phyloP scores from a whole-genome alignment of 2,888 invertebrate genomes.

The Nesidiocoris tenuis region DNA sequence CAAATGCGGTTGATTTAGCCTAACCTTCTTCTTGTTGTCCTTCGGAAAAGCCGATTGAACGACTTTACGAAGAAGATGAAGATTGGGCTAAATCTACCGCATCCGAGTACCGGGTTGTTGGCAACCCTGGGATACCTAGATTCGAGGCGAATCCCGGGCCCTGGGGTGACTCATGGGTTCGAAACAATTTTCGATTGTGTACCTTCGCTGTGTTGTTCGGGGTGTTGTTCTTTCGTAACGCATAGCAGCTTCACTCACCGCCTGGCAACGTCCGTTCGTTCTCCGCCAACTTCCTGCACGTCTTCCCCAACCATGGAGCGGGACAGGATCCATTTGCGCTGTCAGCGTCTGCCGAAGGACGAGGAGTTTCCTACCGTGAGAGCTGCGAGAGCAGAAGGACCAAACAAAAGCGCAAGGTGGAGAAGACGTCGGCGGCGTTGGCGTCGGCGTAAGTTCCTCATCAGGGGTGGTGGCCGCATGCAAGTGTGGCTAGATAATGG shows the following conservation, averaged over 20 bases:
- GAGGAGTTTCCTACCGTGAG: constrained; percentile 24
- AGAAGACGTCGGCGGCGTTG: constrained; percentile 8
- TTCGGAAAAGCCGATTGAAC: too few relatives aligned
- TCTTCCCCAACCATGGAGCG: neutral
- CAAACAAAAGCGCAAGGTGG: constrained; percentile 40
- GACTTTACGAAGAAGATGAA: too few relatives aligned
- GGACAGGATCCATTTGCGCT: constrained; percentile 25
- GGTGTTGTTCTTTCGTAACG: neutral
- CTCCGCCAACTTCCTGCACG: neutral
- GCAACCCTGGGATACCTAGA: too few relatives aligned
- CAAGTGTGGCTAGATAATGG: constrained; percentile 41
- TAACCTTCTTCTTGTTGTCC: too few relatives aligned
- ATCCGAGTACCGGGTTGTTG: too few relatives aligned
- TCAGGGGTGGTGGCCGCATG: constrained; percentile 27
- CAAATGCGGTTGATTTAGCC: too few relatives aligned
- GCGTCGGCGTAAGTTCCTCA: constrained; percentile 27
- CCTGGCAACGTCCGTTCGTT: neutral
- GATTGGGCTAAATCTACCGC: too few relatives aligned
- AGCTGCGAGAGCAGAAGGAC: constrained; percentile 21
- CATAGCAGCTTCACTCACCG: neutral
- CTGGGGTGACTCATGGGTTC: neutral
- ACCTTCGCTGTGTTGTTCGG: neutral
- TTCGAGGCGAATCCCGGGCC: neutral
- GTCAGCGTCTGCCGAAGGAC: constrained; percentile 1
- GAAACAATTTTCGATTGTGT: neutral